Evolutionary conservation across 2,797 vertebrate species (phyloP).

Genomic region (Hylomyscus alleni): DNA sequence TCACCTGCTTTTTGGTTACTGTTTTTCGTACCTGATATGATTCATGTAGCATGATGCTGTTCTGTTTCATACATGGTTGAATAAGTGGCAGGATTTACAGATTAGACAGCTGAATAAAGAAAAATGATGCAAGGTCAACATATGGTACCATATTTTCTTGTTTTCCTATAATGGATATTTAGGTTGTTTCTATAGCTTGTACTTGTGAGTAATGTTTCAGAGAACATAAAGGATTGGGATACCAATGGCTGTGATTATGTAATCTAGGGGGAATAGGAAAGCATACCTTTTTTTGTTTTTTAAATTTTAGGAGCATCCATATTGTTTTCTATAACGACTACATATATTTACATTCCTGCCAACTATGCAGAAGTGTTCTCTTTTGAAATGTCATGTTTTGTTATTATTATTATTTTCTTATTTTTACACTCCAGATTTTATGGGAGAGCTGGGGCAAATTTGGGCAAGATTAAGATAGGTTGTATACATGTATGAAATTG

Average conservation of each 20-base stretch:
- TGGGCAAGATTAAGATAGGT: not conserved
- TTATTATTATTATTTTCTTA: no score
- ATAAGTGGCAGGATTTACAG: not conserved
- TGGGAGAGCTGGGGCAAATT: not conserved
- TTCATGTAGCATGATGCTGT: not conserved
- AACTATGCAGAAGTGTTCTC: not conserved
- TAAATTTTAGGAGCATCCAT: not conserved
- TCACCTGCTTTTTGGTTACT: not conserved
- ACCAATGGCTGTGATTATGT: not conserved
- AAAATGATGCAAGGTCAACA: not conserved
- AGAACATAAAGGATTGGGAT: not conserved
- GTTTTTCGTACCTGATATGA: not conserved
- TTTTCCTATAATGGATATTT: not conserved
- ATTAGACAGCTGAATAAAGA: not conserved
- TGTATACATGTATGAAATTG: not conserved
- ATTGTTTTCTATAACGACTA: not conserved
- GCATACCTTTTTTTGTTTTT: not conserved
- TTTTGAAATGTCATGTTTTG: not conserved
- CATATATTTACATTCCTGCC: not conserved
- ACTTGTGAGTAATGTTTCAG: not conserved
- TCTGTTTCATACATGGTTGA: not conserved
- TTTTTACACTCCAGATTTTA: no score
- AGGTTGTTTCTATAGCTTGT: not conserved
- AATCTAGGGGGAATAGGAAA: not conserved
- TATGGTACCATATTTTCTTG: not conserved